Base-by-base conservation (phyloP, 2,797 vertebrate species). In the Tauraco hartlaubi region DNA sequence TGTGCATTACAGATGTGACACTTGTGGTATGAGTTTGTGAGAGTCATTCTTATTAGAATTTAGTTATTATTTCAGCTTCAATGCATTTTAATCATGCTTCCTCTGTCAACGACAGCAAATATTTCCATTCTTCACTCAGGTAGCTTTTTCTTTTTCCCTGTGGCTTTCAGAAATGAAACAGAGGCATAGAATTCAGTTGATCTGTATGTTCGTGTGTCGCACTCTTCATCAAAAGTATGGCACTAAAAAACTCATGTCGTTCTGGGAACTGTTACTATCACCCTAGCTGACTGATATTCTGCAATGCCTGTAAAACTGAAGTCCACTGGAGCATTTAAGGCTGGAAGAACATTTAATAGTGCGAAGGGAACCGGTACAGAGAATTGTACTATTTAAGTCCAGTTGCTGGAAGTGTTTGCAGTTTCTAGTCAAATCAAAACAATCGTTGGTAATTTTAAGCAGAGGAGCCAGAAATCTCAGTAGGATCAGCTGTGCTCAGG, bases 71-170 rank as follows among this genome's bases (percentile, higher is more conserved):
- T 97, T 98, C 96, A 43, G 44, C 96, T 92, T 96, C 68, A 68
- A 85, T 90, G 95, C 89, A 74, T 97, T 97, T 97, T 98, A 97
- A 98, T 97, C 96, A 93, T 85, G 87, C 91, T 96, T 94, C 48
- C 67, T 96, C 85, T 92, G 75, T 97, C 96, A 96, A 75, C 94
- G 35, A 6, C 1, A 87, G 86, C 44, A 72, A 92, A 62, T 52
- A 80, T 90, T 97, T 96, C 86, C 54, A 72, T 96, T 95, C 90
- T 96, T 92, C 92, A 88, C 67, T 92, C 54, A 55, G 74, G 76
- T 81, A 56, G 75, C 69, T 90, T 92, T 94, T 91, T 64, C 61
- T 88, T 92, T 82, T 92, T 94, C 80, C 16, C 5, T 5, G 33
- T 84, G 82, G 9, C 15, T 90, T 66, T 90, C 69, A 39, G 91